phyloP scores from a whole-genome alignment of 30 jellyfish, hydroid and myxozoan genomes.

The Aurelia coerulea region DNA sequence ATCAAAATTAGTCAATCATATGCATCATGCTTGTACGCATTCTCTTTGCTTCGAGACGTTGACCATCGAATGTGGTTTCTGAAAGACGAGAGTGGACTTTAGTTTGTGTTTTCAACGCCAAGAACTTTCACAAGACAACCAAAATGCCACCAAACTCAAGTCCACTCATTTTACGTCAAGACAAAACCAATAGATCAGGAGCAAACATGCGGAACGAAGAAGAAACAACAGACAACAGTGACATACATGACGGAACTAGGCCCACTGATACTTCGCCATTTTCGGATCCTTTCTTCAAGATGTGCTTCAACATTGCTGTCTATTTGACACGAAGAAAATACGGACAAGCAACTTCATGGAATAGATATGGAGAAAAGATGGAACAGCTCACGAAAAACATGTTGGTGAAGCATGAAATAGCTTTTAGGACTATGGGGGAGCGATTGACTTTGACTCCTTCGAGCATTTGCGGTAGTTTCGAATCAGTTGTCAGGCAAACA shows the following conservation, averaged over 20 bases:
- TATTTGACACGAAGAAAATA: slow-evolving; percentile 1
- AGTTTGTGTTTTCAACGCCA: no score
- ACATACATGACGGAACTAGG: neutral
- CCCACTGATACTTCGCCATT: neutral
- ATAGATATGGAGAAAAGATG: slow-evolving; percentile 60
- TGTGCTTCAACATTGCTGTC: slow-evolving; percentile 33
- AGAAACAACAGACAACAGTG: neutral
- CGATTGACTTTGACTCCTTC: slow-evolving; percentile 22
- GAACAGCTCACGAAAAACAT: slow-evolving; percentile 43
- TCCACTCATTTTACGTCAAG: slow-evolving; percentile 3
- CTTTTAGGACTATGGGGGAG: slow-evolving; percentile 33
- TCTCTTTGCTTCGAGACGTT: no score
- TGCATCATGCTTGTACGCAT: no score
- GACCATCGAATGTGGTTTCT: no score
- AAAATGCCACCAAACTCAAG: slow-evolving; percentile 40
- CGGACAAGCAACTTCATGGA: slow-evolving; percentile 8
- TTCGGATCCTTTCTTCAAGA: slow-evolving; percentile 14
- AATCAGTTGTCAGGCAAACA: slow-evolving; percentile 35
- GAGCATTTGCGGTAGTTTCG: slow-evolving; percentile 22
- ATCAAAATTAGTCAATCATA: no score
- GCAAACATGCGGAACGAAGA: slow-evolving; percentile 1
- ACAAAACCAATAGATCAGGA: neutral
- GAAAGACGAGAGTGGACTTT: neutral
- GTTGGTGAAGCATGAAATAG: slow-evolving; percentile 58
- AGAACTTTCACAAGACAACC: neutral